Base-by-base conservation (phyloP, 2,888 invertebrate genomes). In the Drosophila gaucha region DNA sequence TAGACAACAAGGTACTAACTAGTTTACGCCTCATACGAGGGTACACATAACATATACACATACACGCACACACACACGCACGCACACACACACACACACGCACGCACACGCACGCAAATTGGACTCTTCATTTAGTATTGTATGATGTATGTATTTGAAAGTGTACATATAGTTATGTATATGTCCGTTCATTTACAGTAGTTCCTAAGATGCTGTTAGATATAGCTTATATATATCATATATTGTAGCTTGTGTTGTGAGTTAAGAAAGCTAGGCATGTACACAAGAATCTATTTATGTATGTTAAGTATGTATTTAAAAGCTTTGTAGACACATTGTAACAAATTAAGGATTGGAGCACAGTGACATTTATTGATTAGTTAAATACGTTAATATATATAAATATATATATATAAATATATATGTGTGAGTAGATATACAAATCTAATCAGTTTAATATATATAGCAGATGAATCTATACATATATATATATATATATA, bases 291-390 rank as follows among this genome's bases (percentile, higher is more conserved):
- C 50, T 68, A 62, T 54, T 36, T 35, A 46, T 49, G 49, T 38
- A 35, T 65, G 39, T 54, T 46, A 31, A 31, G 22, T 49, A 26
- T 49, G 35, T 36, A 31, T 55, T 31, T 60, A 33, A 41, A 41
- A 47, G 64, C 35, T 38, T 62, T 28, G 54, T 47, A 49, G 47
- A 33, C 44, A 68, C 67, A 68, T 51, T 63, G 38, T 6, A 50
- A 62, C 33, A 62, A 55, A 28, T 54, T 33, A 39, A 52, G 12
- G n/a, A 43, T 41, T 56, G 33, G 28, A 65, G 47, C 47, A 55
- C 47, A 62, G 33, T 60, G 55, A 39, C 35, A 55, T 38, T 36
- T 30, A 55, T 28, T 24, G 36, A n/a, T 58, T 41, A 22, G 18
- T 22, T 30, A 33, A 16, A 24, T 47, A 52, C 35, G 26, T 46